Conservation (phyloP, 1,140 invertebrate species). For the Lucilia cuprina region DNA sequence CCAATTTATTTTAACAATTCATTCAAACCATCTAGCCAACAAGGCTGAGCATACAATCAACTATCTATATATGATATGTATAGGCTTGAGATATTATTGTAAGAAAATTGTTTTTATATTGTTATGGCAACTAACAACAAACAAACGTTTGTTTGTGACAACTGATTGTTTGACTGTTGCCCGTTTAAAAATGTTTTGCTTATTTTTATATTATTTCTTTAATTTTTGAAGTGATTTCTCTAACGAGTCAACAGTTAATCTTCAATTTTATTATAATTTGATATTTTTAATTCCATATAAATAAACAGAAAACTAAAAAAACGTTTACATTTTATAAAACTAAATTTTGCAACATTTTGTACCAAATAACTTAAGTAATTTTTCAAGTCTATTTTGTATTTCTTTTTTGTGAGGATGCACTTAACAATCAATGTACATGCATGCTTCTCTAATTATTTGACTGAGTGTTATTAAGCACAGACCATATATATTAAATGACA, state of each 20-base stretch:
- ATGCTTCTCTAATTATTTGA: no score
- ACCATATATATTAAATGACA: neutral
- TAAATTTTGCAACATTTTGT: no score
- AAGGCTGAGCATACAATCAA: neutral
- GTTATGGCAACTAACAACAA: neutral
- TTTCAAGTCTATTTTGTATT: neutral
- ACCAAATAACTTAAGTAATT: neutral
- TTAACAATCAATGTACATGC: no score
- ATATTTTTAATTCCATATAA: conserved; percentile 22
- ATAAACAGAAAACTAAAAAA: neutral
- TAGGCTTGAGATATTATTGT: neutral
- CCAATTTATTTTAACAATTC: neutral
- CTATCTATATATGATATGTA: no score
- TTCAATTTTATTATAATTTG: conserved; percentile 35
- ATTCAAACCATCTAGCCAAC: neutral
- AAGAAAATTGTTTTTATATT: neutral
- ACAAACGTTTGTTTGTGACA: neutral
- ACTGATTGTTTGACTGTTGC: no score
- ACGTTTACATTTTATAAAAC: no score
- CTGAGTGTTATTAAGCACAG: neutral
- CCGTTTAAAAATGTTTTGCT: neutral
- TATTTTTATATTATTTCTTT: neutral
- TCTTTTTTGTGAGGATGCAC: no score
- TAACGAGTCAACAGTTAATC: conserved; percentile 34
- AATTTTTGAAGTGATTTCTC: conserved; percentile 25